Evolutionary conservation across 2,113 vertebrate genomes (phyloP).

Genomic region (Stigmatopora nigra): DNA sequence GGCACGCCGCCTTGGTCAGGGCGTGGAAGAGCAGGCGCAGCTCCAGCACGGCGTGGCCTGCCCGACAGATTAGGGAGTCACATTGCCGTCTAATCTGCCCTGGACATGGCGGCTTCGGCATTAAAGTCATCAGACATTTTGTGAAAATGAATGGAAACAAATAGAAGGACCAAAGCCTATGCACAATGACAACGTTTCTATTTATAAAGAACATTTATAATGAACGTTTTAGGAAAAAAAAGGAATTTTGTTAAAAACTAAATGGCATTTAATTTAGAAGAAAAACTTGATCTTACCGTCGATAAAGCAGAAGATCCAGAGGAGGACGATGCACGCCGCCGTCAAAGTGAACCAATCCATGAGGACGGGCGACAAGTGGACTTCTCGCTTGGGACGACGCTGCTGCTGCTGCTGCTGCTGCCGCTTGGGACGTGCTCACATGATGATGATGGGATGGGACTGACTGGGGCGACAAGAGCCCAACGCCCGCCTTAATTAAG

Average conservation of each 20-base stretch:
- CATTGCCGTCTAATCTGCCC: conserved; percentile 44
- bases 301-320: conserved; percentile 64
- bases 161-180: too few species aligned
- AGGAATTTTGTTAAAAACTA: too few species aligned
- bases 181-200: too few species aligned
- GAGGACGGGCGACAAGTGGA: conserved; percentile 20
- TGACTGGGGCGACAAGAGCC: too few species aligned
- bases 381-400: too few species aligned
- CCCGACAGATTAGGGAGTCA: conserved; percentile 48
- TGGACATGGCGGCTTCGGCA: conserved; percentile 47
- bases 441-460: too few species aligned
- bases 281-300: conserved; percentile 48
- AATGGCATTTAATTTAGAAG: background rate
- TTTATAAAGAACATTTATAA: too few species aligned
- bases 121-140: conserved; percentile 34
- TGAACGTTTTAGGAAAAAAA: too few species aligned
- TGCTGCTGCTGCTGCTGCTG: too few species aligned
- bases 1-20: conserved; percentile 59
- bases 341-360: conserved; percentile 63
- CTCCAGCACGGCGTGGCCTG: conserved; percentile 64
- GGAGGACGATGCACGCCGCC: conserved; percentile 50
- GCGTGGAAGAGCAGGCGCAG: conserved; percentile 64
- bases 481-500: too few species aligned
- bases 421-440: too few species aligned
- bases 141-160: too few species aligned